Evolutionary conservation across 2,113 vertebrate genomes (phyloP).

Genomic region (Campylomormyrus tamandua): DNA sequence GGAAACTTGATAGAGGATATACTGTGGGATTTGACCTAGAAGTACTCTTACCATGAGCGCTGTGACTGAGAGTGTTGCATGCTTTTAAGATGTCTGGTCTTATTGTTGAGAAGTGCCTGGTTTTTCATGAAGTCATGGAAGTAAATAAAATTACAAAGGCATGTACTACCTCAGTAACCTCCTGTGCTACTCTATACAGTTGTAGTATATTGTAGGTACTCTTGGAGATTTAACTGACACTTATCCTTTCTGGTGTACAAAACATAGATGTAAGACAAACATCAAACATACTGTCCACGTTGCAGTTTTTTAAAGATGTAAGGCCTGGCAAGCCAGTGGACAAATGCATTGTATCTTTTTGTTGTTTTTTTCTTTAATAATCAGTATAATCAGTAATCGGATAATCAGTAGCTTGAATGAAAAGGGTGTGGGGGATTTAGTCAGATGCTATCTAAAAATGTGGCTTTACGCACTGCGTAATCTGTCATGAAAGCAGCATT

Average conservation of each 20-base stretch:
- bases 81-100: background rate
- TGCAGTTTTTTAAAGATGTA: background rate
- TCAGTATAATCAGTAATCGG: too few relatives aligned
- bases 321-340: background rate
- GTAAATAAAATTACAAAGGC: background rate
- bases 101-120: background rate
- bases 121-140: background rate
- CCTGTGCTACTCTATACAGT: background rate
- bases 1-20: background rate
- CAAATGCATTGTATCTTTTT: background rate
- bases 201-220: background rate
- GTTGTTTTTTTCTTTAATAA: background rate
- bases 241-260: background rate
- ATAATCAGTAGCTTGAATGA: background rate
- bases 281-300: background rate
- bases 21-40: background rate
- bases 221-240: background rate
- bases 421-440: too few relatives aligned
- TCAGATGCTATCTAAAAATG: background rate
- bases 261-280: background rate
- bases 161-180: background rate
- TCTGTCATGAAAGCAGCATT: background rate
- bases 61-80: background rate
- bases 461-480: background rate
- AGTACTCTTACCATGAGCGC: background rate